Evolutionary conservation across 1,140 invertebrate species (phyloP).

Genomic region (Galleria mellonella): DNA sequence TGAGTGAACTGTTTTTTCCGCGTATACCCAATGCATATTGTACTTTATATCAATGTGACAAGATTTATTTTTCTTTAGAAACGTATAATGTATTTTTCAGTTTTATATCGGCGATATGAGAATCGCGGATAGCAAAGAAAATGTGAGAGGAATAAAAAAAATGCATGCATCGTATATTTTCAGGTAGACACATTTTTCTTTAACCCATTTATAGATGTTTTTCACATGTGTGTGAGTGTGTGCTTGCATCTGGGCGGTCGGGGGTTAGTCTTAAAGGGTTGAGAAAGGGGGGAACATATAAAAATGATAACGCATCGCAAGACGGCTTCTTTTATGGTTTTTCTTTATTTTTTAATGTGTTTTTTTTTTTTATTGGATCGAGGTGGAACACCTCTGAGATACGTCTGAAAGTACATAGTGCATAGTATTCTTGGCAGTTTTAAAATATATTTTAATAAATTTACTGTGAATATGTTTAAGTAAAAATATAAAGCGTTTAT

Average conservation of each 20-base stretch:
- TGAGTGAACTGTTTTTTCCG: constrained; percentile 57
- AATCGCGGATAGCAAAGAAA: constrained; percentile 73
- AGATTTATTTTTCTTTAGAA: constrained; percentile 21
- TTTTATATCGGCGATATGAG: constrained; percentile 74
- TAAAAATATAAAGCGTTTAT: too few species aligned
- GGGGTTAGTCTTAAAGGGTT: constrained; percentile 29
- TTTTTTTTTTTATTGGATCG: constrained; percentile 66
- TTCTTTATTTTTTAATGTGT: constrained; percentile 71
- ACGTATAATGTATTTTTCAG: constrained; percentile 68
- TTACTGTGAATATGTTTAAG: too few species aligned
- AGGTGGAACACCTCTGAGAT: constrained; percentile 32
- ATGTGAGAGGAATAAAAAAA: constrained; percentile 68
- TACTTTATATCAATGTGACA: constrained; percentile 14
- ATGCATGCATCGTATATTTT: constrained; percentile 70
- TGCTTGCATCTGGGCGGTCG: constrained; percentile 43
- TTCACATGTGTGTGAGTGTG: constrained; percentile 53
- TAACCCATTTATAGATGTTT: constrained; percentile 68
- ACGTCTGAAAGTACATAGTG: neutral
- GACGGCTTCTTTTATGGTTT: constrained; percentile 73
- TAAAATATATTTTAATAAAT: too few species aligned
- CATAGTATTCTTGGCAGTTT: too few species aligned
- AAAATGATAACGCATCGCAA: constrained; percentile 74
- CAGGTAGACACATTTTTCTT: constrained; percentile 75
- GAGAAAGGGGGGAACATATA: constrained; percentile 57
- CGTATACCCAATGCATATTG: constrained; percentile 14